Conservation (phyloP, 2,113 vertebrate genomes). For the Siniperca chuatsi region DNA sequence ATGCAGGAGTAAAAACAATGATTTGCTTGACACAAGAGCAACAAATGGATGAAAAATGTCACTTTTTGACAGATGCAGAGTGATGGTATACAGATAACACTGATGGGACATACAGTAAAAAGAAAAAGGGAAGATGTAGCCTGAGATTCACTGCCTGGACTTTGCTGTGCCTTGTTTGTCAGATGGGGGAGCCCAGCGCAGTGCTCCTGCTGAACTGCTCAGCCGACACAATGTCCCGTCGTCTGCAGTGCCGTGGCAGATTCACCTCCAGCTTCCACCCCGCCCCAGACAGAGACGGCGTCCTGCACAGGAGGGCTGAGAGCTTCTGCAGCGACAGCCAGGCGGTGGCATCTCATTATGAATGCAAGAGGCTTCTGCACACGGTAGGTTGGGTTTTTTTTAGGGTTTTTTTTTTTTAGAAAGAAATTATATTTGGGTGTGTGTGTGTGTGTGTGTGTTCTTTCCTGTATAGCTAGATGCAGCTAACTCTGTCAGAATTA, state of each 20-base stretch:
- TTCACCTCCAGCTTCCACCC: slow-evolving; percentile 53
- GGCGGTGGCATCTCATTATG: slow-evolving; percentile 86
- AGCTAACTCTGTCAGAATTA: neutral
- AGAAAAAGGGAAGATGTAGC: neutral
- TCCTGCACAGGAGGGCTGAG: slow-evolving; percentile 78
- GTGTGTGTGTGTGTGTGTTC: neutral
- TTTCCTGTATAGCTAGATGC: neutral
- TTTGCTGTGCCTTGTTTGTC: slow-evolving; percentile 18
- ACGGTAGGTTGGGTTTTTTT: slow-evolving; percentile 81
- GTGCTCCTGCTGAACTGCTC: slow-evolving; percentile 92
- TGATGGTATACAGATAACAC: neutral
- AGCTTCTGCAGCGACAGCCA: slow-evolving; percentile 83
- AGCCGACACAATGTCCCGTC: slow-evolving; percentile 87
- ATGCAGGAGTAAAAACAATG: neutral
- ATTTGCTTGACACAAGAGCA: neutral
- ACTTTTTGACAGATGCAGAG: neutral
- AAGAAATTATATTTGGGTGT: neutral
- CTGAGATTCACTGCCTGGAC: neutral
- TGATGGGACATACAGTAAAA: neutral
- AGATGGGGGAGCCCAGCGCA: slow-evolving; percentile 89
- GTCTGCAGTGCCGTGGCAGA: slow-evolving; percentile 79
- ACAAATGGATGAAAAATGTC: neutral
- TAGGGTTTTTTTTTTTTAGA: neutral
- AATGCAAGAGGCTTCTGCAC: slow-evolving; percentile 84
- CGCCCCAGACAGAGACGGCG: slow-evolving; percentile 40